Conservation (phyloP, 2,797 vertebrate species). For the Syngnathus acus region DNA sequence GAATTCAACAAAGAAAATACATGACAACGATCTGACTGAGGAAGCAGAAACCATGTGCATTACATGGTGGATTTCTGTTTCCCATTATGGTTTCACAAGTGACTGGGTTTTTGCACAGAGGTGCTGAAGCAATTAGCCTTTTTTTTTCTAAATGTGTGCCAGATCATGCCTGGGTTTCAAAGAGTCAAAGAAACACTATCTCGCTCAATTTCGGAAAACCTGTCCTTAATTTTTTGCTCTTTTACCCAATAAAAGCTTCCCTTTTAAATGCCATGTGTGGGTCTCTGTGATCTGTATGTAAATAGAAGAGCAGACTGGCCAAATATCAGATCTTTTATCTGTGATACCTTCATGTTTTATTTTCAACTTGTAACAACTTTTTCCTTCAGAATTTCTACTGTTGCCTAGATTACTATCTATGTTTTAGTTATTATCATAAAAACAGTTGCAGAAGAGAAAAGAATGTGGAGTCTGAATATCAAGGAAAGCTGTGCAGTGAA, state of each 20-base stretch:
- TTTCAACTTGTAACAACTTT: slow-evolving; percentile 36
- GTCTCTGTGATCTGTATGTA: slow-evolving; percentile 46
- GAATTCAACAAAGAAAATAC: slow-evolving; percentile 42
- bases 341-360: slow-evolving; percentile 30
- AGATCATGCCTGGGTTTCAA: slow-evolving; percentile 64
- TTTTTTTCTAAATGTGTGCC: slow-evolving; percentile 45
- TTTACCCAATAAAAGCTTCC: slow-evolving; percentile 60
- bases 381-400: slow-evolving; percentile 32
- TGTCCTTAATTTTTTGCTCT: slow-evolving; percentile 58
- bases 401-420: slow-evolving; percentile 34
- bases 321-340: slow-evolving; percentile 38
- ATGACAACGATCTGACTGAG: slow-evolving; percentile 10
- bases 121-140: slow-evolving; percentile 66
- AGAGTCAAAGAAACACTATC: slow-evolving; percentile 61
- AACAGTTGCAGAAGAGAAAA: too few species aligned
- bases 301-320: slow-evolving; percentile 44
- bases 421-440: slow-evolving; percentile 26
- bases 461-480: neutral
- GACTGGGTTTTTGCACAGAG: slow-evolving; percentile 58
- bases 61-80: slow-evolving; percentile 59
- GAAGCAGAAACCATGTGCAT: slow-evolving; percentile 53
- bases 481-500: slow-evolving; percentile 13
- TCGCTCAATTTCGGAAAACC: slow-evolving; percentile 55
- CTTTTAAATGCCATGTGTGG: slow-evolving; percentile 59
- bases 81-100: slow-evolving; percentile 62